A percentile compares a stretch with the other conserved stretches of the same genome.
Evolutionary conservation across 2,888 invertebrate species (phyloP).

Genomic region (Dyspetes luteomarginatus): DNA sequence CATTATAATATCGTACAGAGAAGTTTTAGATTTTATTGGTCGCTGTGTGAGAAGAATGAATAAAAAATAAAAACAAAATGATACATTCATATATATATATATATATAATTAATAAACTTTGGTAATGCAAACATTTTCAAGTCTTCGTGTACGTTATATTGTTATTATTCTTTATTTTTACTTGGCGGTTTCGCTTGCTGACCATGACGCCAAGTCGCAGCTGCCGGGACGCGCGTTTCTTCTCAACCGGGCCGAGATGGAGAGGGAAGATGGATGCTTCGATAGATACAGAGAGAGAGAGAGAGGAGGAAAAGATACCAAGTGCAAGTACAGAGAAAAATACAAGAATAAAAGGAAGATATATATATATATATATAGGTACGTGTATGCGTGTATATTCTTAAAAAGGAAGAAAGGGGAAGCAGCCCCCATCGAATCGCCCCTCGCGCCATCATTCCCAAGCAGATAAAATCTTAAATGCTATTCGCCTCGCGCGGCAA

Average conservation of each 20-base stretch:
- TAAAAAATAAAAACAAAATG: too few species aligned
- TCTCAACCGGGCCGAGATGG: constrained; percentile 28
- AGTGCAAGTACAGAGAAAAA: constrained; percentile 23
- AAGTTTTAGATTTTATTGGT: too few species aligned
- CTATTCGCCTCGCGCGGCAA: constrained; percentile 74
- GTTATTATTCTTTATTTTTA: constrained; percentile 59
- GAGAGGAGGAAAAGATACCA: constrained; percentile 43
- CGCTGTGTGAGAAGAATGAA: too few species aligned
- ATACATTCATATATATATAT: not conserved
- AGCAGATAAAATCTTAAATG: constrained; percentile 76
- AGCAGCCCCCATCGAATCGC: constrained; percentile 60
- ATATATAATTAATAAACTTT: constrained; percentile 5
- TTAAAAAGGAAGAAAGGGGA: constrained; percentile 45
- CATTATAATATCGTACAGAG: too few species aligned
- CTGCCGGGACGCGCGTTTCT: constrained; percentile 64
- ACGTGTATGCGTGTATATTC: not conserved
- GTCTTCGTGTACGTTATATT: constrained; percentile 37
- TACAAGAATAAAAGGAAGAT: constrained; percentile 50
- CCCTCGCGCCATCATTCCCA: constrained; percentile 63
- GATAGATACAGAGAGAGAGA: constrained; percentile 61
- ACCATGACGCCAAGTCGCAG: constrained; percentile 73
- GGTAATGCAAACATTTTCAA: constrained; percentile 57
- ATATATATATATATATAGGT: constrained; percentile 35
- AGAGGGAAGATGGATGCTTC: constrained; percentile 63
- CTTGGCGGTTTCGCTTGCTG: constrained; percentile 66